phyloP scores from a whole-genome alignment of 1,140 invertebrate genomes.

The Aphidius ervi region DNA sequence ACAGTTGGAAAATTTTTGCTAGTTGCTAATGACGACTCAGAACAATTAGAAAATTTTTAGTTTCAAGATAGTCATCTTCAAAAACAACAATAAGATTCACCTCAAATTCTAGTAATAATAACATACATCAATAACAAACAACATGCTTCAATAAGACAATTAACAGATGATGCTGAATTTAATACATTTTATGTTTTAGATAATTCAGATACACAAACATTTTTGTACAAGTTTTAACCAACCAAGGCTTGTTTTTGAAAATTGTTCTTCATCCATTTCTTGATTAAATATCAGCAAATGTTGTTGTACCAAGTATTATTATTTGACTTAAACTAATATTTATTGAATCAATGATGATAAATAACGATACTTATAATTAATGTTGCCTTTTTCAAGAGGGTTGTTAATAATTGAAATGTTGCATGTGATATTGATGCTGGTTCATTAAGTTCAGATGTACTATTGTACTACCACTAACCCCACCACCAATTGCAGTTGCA shows the following conservation, averaged over 20 bases:
- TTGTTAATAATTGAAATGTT: conserved; percentile 75
- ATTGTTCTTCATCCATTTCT: conserved; percentile 46
- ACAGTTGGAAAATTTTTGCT: no score
- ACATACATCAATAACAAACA: conserved; percentile 69
- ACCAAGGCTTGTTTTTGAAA: conserved; percentile 57
- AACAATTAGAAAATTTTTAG: conserved; percentile 93
- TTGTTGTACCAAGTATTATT: conserved; percentile 75
- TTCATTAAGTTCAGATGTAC: conserved; percentile 53
- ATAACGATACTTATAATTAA: conserved; percentile 70
- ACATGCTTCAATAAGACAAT: conserved; percentile 67
- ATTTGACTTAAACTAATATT: conserved; percentile 87
- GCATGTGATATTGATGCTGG: conserved; percentile 75
- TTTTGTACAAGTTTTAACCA: conserved; percentile 69
- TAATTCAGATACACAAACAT: conserved; percentile 57
- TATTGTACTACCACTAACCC: no score
- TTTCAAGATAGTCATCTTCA: conserved; percentile 88
- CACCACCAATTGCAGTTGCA: conserved; percentile 31
- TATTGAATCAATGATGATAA: conserved; percentile 69
- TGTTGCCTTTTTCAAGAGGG: conserved; percentile 67
- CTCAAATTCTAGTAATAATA: conserved; percentile 84
- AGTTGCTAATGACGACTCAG: conserved; percentile 58
- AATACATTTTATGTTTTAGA: conserved; percentile 52
- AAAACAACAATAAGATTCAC: conserved; percentile 91
- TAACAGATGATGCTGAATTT: conserved; percentile 60
- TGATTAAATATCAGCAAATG: conserved; percentile 61